Evolutionary conservation across 2,113 vertebrate genomes (phyloP).

Genomic region (Herpetotheres cachinnans): DNA sequence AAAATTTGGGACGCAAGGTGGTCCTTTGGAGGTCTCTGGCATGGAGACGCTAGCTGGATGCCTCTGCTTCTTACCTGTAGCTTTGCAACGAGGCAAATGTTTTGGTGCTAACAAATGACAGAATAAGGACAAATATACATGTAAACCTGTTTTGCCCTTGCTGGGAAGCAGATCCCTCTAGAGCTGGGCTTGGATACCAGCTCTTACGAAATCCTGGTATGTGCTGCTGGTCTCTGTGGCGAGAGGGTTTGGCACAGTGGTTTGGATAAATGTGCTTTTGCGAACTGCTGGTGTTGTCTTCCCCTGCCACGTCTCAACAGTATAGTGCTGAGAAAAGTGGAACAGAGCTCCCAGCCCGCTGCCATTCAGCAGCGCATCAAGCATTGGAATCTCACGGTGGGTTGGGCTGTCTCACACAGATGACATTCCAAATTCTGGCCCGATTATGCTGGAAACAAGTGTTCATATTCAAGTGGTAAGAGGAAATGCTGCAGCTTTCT

Average conservation of each 20-base stretch:
- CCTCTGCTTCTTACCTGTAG: background rate
- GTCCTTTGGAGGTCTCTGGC: background rate
- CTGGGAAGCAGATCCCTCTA: background rate
- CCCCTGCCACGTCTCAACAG: background rate
- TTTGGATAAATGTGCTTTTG: background rate
- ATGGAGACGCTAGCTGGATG: background rate
- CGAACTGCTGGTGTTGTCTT: background rate
- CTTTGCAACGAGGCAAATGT: background rate
- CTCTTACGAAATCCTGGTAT: background rate
- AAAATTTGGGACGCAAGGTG: background rate
- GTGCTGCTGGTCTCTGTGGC: background rate
- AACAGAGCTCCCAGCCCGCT: background rate
- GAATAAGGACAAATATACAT: background rate
- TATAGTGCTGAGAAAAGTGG: background rate
- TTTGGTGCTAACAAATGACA: background rate
- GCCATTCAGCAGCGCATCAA: rapidly evolving
- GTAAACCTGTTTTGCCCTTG: background rate
- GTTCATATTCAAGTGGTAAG: background rate
- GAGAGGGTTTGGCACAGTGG: background rate
- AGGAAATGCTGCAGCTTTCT: conserved; percentile 17
- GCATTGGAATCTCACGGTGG: rapidly evolving
- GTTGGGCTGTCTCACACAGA: background rate
- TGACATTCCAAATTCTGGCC: background rate
- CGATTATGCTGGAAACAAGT: background rate
- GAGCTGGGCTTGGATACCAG: background rate